Conservation (phyloP, 2,888 invertebrate genomes). For the Eristalis arbustorum region DNA sequence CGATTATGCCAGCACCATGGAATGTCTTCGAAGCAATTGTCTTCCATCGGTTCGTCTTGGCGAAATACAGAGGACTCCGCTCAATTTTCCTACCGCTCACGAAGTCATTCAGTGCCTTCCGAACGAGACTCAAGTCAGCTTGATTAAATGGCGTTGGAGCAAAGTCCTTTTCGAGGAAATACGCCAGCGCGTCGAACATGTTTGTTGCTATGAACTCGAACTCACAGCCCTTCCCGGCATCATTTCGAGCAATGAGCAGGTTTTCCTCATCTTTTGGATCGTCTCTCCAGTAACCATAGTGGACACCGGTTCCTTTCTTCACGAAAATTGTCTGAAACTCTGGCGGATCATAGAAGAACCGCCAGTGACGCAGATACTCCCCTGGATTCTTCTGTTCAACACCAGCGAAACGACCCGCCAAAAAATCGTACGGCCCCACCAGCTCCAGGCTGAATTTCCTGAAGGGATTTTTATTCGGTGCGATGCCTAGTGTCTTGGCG, state of each 20-base stretch:
- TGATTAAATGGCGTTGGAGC: slow-evolving; percentile 84
- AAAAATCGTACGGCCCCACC: slow-evolving; percentile 93
- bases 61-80: slow-evolving; percentile 80
- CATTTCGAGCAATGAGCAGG: slow-evolving; percentile 88
- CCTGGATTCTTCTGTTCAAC: slow-evolving; percentile 82
- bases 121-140: slow-evolving; percentile 82
- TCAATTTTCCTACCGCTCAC: slow-evolving; percentile 84
- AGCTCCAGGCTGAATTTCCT: slow-evolving; percentile 86
- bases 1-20: slow-evolving; percentile 91
- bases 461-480: slow-evolving; percentile 83
- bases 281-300: slow-evolving; percentile 95
- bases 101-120: slow-evolving; percentile 84
- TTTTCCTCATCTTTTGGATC: slow-evolving; percentile 87
- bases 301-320: slow-evolving; percentile 86
- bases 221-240: slow-evolving; percentile 84
- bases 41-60: slow-evolving; percentile 84
- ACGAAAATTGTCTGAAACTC: slow-evolving; percentile 93
- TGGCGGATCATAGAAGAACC: slow-evolving; percentile 96
- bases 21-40: slow-evolving; percentile 87
- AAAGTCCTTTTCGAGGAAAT: slow-evolving; percentile 77
- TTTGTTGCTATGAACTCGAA: slow-evolving; percentile 85
- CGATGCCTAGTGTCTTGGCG: slow-evolving; percentile 82
- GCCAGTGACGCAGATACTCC: slow-evolving; percentile 90
- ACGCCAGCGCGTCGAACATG: slow-evolving; percentile 76
- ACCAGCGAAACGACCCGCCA: slow-evolving; percentile 83